phyloP scores from a whole-genome alignment of 2,888 invertebrate species.

The Chrysomela aeneicollis region DNA sequence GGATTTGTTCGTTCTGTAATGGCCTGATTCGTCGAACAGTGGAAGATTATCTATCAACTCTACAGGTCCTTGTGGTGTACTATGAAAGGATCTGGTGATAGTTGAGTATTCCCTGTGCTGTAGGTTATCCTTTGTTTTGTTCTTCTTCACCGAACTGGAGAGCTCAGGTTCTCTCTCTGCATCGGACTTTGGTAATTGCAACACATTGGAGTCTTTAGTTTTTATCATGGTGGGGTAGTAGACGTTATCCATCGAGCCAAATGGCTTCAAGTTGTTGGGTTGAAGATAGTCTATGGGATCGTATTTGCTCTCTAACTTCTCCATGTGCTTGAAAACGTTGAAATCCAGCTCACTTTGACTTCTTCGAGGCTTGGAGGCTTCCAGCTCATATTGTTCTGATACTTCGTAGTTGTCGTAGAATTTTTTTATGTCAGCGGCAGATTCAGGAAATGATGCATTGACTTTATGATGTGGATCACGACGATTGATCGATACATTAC shows the following conservation, averaged over 20 bases:
- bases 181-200: background rate
- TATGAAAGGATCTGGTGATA: background rate
- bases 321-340: conserved; percentile 19
- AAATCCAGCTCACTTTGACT: conserved; percentile 24
- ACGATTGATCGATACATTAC: background rate
- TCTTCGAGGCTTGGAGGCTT: conserved; percentile 40
- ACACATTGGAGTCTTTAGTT: background rate
- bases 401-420: conserved; percentile 5
- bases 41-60: conserved; percentile 9
- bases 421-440: background rate
- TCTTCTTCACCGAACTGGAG: background rate
- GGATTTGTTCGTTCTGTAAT: background rate
- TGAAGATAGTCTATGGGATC: conserved; percentile 13
- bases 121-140: conserved; percentile 1
- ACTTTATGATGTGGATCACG: background rate
- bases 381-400: conserved; percentile 41
- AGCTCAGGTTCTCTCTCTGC: background rate
- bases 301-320: background rate
- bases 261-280: conserved; percentile 19
- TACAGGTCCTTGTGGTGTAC: background rate
- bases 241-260: conserved; percentile 12
- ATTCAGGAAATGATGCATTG: background rate
- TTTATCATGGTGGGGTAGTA: background rate
- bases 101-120: conserved; percentile 19
- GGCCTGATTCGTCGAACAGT: background rate